phyloP scores from a whole-genome alignment of 2,888 invertebrate species.

The Amitus sp. region DNA sequence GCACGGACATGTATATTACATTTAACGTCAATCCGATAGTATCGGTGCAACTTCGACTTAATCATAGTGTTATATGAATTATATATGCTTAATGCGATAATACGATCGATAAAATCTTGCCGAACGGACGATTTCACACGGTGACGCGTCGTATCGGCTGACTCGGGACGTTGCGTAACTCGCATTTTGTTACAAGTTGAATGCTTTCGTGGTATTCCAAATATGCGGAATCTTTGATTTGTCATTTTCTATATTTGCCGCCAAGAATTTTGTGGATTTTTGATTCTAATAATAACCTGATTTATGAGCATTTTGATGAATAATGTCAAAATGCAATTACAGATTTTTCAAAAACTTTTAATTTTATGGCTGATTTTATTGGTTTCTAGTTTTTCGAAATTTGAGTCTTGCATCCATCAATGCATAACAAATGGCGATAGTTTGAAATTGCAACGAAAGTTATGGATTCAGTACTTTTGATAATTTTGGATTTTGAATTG shows the following conservation, averaged over 20 bases:
- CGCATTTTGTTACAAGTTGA: constrained; percentile 4
- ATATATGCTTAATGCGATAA: constrained; percentile 37
- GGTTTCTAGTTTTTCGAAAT: no score
- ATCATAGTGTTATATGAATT: constrained; percentile 38
- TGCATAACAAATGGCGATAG: no score
- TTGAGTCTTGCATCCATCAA: no score
- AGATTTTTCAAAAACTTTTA: no score
- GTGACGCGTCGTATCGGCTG: constrained; percentile 6
- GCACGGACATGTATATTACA: constrained; percentile 23
- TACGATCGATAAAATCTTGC: constrained; percentile 32
- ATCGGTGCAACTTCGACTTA: constrained; percentile 23
- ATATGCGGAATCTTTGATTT: no score
- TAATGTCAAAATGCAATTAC: not conserved
- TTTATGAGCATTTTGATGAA: no score
- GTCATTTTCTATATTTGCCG: no score
- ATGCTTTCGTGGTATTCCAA: constrained; percentile 5
- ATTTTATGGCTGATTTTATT: no score
- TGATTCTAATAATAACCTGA: no score
- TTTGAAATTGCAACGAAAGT: no score
- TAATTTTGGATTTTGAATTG: no score
- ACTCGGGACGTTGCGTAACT: constrained; percentile 20
- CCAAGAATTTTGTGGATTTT: not conserved
- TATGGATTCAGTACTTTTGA: no score
- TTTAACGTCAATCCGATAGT: constrained; percentile 30
- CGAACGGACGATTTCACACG: constrained; percentile 38